Evolutionary conservation across 2,888 invertebrate species (phyloP).

Genomic region (Gisinianus flammeolus): DNA sequence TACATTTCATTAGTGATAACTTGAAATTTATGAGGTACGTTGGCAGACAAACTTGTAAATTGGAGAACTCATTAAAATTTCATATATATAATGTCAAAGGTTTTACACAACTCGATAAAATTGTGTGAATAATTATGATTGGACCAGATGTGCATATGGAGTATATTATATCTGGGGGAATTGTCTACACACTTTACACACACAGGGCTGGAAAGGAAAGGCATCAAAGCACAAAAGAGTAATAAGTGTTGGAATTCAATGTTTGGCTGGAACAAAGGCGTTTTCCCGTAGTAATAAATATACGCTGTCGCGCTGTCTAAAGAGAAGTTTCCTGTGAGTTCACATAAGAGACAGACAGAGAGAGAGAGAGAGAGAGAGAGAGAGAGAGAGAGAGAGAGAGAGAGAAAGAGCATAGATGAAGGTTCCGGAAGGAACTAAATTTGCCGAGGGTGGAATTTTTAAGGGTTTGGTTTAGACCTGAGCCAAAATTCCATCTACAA

Average conservation of each 20-base stretch:
- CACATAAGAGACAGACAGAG: not conserved
- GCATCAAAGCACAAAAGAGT: not conserved
- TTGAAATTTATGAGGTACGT: conserved; percentile 13
- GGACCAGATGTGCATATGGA: conserved; percentile 16
- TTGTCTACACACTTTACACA: not conserved
- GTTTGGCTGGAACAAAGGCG: conserved; percentile 33
- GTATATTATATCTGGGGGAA: not conserved
- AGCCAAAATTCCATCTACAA: conserved; percentile 28
- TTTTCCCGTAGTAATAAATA: conserved; percentile 34
- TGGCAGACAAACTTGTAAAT: conserved; percentile 17
- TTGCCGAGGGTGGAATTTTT: conserved; percentile 35
- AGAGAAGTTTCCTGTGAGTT: conserved; percentile 31
- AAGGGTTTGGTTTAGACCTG: conserved; percentile 31
- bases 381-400: conserved; percentile 5
- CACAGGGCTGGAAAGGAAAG: not conserved
- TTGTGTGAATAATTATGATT: conserved; percentile 33
- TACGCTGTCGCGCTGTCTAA: conserved; percentile 33
- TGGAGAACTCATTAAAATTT: conserved; percentile 29
- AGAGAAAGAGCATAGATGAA: too few relatives aligned
- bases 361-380: conserved; percentile 15
- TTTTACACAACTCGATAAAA: conserved; percentile 23
- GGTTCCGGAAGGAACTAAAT: conserved; percentile 31
- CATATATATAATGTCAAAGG: not conserved
- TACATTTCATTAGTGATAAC: conserved; percentile 15
- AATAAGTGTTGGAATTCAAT: conserved; percentile 29